Percentiles rank a stretch among this genome's conserved stretches.
These are phyloP conservation scores for Chaetops frenatus DNA, from an alignment of 2,113 vertebrate genomes.

Conservation along the genomic window DNA sequence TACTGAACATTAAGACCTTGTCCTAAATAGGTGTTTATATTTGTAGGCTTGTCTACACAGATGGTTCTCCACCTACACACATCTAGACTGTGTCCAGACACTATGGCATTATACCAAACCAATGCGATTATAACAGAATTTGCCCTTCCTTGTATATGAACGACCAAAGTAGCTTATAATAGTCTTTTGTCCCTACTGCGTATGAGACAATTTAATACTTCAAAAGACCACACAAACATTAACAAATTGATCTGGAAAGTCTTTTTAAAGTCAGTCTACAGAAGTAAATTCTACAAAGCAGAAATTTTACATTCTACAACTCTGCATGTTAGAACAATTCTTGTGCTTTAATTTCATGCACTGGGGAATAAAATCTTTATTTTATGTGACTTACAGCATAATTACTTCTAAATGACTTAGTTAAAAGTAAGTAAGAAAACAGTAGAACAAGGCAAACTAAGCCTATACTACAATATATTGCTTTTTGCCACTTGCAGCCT, in stretches of 20 bases:
- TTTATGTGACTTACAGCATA: conserved; percentile 13
- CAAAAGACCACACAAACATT: conserved; percentile 9
- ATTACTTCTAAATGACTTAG: conserved; percentile 46
- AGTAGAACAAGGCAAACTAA: conserved; percentile 16
- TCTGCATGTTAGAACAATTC: not conserved
- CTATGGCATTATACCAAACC: not conserved
- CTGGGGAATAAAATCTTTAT: conserved; percentile 14
- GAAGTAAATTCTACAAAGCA: conserved; percentile 2
- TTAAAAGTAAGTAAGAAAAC: conserved; percentile 35
- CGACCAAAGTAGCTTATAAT: not conserved
- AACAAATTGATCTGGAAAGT: not conserved
- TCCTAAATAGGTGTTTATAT: conserved; percentile 27
- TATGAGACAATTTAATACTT: not conserved
- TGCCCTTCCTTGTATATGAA: not conserved
- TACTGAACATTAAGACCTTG: not conserved
- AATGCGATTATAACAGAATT: not conserved
- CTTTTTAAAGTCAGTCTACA: not conserved
- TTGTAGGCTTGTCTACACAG: not conserved
- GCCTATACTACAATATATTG: not conserved
- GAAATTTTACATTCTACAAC: not conserved
- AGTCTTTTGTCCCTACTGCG: not conserved
- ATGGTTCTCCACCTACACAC: not conserved
- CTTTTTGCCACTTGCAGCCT: conserved; percentile 10
- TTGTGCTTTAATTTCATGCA: not conserved
- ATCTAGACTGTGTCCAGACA: not conserved